Percentiles rank a stretch among this genome's conserved stretches.
These are phyloP conservation scores for Parus major DNA, from an alignment of 2,113 vertebrate species.

Conservation along the genomic window DNA sequence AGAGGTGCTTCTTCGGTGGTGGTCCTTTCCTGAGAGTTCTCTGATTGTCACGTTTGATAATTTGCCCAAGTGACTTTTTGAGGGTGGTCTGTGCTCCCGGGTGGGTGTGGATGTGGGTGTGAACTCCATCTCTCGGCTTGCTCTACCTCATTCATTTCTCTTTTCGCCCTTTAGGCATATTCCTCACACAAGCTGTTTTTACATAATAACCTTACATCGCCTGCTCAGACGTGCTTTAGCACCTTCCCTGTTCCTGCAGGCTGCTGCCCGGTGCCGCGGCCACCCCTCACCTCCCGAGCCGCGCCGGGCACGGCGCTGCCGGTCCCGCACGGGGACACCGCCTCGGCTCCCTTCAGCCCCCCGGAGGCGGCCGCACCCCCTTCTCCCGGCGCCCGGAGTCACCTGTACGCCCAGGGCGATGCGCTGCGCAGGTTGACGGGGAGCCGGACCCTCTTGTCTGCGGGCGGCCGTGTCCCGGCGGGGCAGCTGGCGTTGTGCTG, in stretches of 20 bases:
- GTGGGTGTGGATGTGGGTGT: background rate
- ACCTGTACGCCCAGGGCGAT: slow-evolving; percentile 96
- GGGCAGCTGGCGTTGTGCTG: slow-evolving; percentile 85
- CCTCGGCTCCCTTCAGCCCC: background rate
- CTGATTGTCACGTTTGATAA: rapidly evolving
- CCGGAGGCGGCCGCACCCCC: background rate
- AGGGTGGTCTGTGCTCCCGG: background rate
- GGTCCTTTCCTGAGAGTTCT: background rate
- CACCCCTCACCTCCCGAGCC: rapidly evolving
- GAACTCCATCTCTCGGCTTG: background rate
- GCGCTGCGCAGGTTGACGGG: slow-evolving; percentile 90
- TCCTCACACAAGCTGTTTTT: background rate
- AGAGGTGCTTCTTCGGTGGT: too few relatives aligned
- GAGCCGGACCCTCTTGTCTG: slow-evolving; percentile 74
- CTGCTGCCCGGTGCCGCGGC: background rate
- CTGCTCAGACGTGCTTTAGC: background rate
- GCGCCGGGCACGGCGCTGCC: background rate
- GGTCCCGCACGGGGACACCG: background rate
- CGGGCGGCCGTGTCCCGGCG: slow-evolving; percentile 46
- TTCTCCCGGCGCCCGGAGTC: background rate
- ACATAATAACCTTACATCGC: rapidly evolving
- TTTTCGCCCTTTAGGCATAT: background rate
- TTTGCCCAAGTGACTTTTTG: background rate
- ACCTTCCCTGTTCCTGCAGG: rapidly evolving
- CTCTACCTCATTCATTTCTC: background rate